These are phyloP conservation scores for Danio jaintianensis DNA, from an alignment of 2,797 vertebrate species.

Conservation along the genomic window DNA sequence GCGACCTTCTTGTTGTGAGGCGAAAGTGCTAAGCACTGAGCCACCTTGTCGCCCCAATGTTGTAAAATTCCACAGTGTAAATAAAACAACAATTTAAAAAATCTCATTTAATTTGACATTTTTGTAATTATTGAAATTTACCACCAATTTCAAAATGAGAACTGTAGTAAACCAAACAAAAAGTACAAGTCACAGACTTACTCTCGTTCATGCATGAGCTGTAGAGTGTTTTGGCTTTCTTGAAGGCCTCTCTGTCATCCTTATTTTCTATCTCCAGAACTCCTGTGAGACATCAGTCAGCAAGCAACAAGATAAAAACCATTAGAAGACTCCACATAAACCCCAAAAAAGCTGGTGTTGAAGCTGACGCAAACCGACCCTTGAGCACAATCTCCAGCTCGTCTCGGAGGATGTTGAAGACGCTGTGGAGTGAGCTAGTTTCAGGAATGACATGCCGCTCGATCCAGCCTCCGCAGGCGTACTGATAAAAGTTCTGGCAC, in stretches of 20 bases:
- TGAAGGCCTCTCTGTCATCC: conserved; percentile 88
- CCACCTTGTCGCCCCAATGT: no score
- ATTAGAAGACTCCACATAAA: neutral
- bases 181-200: conserved; percentile 71
- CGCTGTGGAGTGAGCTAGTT: conserved; percentile 92
- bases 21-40: no score
- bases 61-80: no score
- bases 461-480: conserved; percentile 94
- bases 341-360: neutral
- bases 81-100: no score
- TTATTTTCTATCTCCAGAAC: conserved; percentile 84
- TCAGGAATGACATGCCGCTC: conserved; percentile 90
- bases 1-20: no score
- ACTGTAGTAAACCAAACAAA: neutral
- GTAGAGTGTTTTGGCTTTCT: conserved; percentile 92
- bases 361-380: conserved; percentile 75
- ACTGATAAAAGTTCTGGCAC: conserved; percentile 94
- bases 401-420: conserved; percentile 93
- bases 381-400: conserved; percentile 95
- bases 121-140: neutral
- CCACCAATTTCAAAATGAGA: neutral
- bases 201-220: conserved; percentile 96
- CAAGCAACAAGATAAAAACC: neutral
- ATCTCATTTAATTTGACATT: neutral
- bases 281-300: conserved; percentile 72